Evolutionary conservation across 2,113 vertebrate genomes (phyloP).

Genomic region (Onychostruthus taczanowskii): DNA sequence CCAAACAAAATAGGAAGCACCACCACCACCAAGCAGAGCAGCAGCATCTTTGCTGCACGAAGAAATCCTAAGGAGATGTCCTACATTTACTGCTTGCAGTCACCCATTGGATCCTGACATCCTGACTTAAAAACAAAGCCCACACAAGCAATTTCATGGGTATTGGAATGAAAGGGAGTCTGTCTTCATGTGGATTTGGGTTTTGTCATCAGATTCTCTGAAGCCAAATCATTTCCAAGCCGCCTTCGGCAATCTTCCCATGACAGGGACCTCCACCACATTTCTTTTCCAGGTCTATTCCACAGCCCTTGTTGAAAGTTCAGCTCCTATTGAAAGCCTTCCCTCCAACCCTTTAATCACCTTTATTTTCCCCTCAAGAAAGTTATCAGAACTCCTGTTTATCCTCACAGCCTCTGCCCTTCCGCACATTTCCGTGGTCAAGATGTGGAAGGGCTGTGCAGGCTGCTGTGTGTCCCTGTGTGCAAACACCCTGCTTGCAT

Average conservation of each 20-base stretch:
- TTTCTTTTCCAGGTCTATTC: not conserved
- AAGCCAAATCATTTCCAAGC: conserved; percentile 1
- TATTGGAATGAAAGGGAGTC: not conserved
- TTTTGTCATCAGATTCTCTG: not conserved
- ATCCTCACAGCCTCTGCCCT: not conserved
- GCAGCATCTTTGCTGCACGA: not conserved
- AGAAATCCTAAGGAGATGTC: not conserved
- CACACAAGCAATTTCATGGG: not conserved
- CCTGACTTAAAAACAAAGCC: not conserved
- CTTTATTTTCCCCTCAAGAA: not conserved
- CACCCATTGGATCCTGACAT: not conserved
- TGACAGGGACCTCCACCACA: not conserved
- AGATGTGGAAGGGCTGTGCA: not conserved
- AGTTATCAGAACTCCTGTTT: not conserved
- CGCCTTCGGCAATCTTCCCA: rapidly evolving
- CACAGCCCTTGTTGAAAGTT: not conserved
- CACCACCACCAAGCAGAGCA: not conserved
- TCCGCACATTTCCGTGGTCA: rapidly evolving
- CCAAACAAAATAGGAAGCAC: not conserved
- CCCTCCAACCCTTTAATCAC: not conserved
- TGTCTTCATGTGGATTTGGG: not conserved
- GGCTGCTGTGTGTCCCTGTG: not conserved
- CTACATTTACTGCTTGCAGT: not conserved
- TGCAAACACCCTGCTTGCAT: not conserved
- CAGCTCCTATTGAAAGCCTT: not conserved